These are phyloP conservation scores for Corynorhinus townsendii DNA, from an alignment of 2,113 vertebrate genomes.

Conservation along the genomic window DNA sequence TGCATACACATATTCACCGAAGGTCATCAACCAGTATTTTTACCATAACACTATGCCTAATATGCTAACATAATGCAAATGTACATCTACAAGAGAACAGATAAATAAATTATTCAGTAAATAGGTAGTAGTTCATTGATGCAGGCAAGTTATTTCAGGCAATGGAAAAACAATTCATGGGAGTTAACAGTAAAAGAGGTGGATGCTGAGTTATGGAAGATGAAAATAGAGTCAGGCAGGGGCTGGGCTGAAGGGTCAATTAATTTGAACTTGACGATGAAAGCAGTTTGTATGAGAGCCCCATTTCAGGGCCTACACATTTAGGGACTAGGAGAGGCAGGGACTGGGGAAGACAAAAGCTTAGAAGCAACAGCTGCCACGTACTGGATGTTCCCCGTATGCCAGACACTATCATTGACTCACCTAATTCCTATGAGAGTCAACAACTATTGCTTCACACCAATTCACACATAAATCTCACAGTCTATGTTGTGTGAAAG, in stretches of 20 bases:
- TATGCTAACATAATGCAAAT: not conserved
- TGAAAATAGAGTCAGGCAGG: not conserved
- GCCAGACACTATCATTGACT: not conserved
- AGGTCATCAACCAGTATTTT: not conserved
- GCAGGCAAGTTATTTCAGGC: not conserved
- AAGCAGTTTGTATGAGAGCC: not conserved
- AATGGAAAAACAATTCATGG: not conserved
- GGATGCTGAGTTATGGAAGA: not conserved
- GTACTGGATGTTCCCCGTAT: not conserved
- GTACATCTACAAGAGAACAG: not conserved
- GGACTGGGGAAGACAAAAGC: not conserved
- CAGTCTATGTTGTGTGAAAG: not conserved
- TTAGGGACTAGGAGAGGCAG: not conserved
- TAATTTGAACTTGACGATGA: not conserved
- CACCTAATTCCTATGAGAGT: not conserved
- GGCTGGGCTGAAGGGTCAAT: not conserved
- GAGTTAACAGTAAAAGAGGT: not conserved
- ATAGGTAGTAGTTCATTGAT: not conserved
- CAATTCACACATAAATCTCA: not conserved
- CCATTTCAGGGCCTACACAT: not conserved
- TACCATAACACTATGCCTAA: not conserved
- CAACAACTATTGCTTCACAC: not conserved
- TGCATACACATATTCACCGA: not conserved
- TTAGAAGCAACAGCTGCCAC: not conserved
- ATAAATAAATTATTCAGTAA: not conserved